These are phyloP conservation scores for Porites lobata DNA, from an alignment of 92 coral and sea anemone genomes.

Conservation along the genomic window DNA sequence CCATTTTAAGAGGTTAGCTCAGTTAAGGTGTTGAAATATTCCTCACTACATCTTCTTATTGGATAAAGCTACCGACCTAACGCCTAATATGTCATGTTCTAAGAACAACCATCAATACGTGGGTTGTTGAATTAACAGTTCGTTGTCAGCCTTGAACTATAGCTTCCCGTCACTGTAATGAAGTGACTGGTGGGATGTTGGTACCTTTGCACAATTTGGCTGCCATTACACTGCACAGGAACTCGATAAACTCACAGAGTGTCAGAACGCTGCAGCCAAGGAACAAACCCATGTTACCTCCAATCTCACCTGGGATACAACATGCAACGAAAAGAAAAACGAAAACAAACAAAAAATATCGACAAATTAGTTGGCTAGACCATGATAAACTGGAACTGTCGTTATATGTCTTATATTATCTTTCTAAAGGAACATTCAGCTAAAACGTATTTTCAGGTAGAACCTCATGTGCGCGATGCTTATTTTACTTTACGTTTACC, in stretches of 20 bases:
- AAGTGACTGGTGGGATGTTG: not conserved
- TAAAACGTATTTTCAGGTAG: too few species aligned
- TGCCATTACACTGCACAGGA: not conserved
- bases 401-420: too few species aligned
- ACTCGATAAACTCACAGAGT: conserved; percentile 37
- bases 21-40: too few species aligned
- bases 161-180: not conserved
- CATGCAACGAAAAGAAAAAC: not conserved
- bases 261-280: conserved; percentile 45
- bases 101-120: too few species aligned
- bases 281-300: conserved; percentile 47
- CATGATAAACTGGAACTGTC: too few species aligned
- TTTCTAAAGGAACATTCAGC: too few species aligned
- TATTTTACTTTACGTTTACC: too few species aligned
- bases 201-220: conserved; percentile 1
- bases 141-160: not conserved
- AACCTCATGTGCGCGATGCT: too few species aligned
- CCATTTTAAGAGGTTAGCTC: too few species aligned
- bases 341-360: not conserved
- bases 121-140: not conserved
- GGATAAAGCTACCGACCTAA: too few species aligned
- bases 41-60: too few species aligned
- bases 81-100: too few species aligned
- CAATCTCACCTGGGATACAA: conserved; percentile 27
- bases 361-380: not conserved